Percentiles rank a stretch among this genome's conserved stretches.
phyloP scores from a whole-genome alignment of 2,113 vertebrate genomes.

The Psittacula cyanocephala region DNA sequence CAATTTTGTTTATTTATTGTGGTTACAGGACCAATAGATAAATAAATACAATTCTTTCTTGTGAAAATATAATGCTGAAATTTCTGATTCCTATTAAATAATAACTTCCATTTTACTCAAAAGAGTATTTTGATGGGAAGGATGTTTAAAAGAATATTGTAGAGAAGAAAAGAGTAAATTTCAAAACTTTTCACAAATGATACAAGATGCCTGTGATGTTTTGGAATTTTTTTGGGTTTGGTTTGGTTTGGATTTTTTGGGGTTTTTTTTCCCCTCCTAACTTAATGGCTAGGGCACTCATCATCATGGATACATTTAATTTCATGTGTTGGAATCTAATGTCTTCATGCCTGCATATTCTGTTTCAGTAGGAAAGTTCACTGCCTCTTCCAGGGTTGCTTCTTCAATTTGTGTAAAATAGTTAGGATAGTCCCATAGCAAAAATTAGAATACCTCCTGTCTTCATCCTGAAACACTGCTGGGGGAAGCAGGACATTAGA shows the following conservation, averaged over 20 bases:
- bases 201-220: neutral
- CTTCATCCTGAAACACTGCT: neutral
- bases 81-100: neutral
- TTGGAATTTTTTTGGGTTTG: neutral
- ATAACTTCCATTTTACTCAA: neutral
- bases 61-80: neutral
- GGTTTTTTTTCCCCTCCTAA: neutral
- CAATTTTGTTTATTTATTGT: neutral
- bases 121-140: neutral
- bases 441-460: neutral
- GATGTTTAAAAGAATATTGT: neutral
- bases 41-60: neutral
- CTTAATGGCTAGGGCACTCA: neutral
- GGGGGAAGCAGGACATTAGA: neutral
- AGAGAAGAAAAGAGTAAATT: neutral
- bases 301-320: neutral
- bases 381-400: neutral
- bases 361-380: neutral
- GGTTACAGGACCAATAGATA: neutral
- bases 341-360: neutral
- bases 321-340: neutral
- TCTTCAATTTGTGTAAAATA: neutral
- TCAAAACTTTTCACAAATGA: neutral
- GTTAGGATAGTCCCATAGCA: neutral
- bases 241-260: neutral